A percentile compares a stretch with the other conserved stretches of the same genome.
Evolutionary conservation across 2,113 vertebrate genomes (phyloP).

Genomic region (Lathamus discolor): DNA sequence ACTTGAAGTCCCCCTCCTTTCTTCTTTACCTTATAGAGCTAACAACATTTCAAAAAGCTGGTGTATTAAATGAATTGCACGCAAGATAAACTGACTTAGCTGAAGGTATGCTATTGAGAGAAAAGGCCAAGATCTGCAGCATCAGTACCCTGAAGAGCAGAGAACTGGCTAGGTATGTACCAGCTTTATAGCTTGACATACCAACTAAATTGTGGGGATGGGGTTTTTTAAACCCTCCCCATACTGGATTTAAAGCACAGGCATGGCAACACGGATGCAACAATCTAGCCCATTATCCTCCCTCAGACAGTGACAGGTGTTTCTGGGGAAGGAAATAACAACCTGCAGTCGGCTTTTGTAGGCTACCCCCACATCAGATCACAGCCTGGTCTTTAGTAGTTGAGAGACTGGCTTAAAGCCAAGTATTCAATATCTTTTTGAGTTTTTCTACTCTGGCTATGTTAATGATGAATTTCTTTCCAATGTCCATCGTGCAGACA

Average conservation of each 20-base stretch:
- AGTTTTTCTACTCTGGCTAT: neutral
- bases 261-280: neutral
- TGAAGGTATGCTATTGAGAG: neutral
- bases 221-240: neutral
- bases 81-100: neutral
- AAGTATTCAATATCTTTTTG: neutral
- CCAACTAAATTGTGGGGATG: neutral
- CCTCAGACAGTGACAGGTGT: constrained; percentile 29
- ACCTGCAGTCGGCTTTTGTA: neutral
- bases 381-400: neutral
- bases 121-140: neutral
- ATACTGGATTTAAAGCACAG: neutral
- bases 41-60: neutral
- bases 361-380: neutral
- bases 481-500: neutral
- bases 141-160: neutral
- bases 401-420: neutral
- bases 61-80: neutral
- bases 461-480: neutral
- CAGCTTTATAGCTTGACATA: neutral
- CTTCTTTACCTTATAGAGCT: neutral
- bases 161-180: neutral
- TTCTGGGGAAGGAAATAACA: neutral
- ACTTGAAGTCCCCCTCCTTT: neutral
- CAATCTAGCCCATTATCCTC: neutral